Percentiles rank a stretch among this genome's conserved stretches.
Conservation (phyloP, 1,140 invertebrate species). For the Drosophila burlai region DNA sequence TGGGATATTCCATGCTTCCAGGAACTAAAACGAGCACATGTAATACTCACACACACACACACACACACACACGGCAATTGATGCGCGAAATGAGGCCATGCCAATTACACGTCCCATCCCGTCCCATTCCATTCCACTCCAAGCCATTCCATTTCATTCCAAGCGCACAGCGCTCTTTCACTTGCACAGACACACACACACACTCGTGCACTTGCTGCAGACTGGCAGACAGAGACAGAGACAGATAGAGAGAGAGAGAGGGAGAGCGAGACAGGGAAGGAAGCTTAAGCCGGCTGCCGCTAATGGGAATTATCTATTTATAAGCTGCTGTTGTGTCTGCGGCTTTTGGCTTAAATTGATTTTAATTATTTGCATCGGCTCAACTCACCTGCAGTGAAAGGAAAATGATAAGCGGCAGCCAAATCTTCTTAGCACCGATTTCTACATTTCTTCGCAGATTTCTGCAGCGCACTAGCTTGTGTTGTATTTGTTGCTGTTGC, state of each 20-base stretch:
- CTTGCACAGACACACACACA: slow-evolving; percentile 13
- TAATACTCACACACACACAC: slow-evolving; percentile 20
- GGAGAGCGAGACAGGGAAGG: not conserved
- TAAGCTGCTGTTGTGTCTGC: slow-evolving; percentile 48
- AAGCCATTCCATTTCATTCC: slow-evolving; percentile 31
- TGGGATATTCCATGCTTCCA: slow-evolving; percentile 26
- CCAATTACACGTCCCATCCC: slow-evolving; percentile 47
- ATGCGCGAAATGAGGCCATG: slow-evolving; percentile 48
- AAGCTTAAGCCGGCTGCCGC: slow-evolving; percentile 40
- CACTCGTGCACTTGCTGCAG: slow-evolving; percentile 5
- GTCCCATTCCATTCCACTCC: slow-evolving; percentile 35
- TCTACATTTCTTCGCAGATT: slow-evolving; percentile 55
- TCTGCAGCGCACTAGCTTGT: slow-evolving; percentile 50
- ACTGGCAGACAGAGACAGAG: slow-evolving; percentile 17
- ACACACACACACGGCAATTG: slow-evolving; percentile 15
- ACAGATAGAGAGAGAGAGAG: not conserved
- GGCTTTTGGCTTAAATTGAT: slow-evolving; percentile 50
- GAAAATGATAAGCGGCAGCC: slow-evolving; percentile 80
- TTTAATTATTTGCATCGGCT: slow-evolving; percentile 53
- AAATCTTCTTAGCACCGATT: slow-evolving; percentile 78
- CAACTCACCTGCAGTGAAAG: slow-evolving; percentile 83
- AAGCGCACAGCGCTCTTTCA: slow-evolving; percentile 33
- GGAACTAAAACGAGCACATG: slow-evolving; percentile 41
- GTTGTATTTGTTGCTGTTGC: slow-evolving; percentile 26
- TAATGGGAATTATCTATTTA: slow-evolving; percentile 61